Evolutionary conservation across 2,888 invertebrate species (phyloP).

Genomic region (Tetranychus piercei): DNA sequence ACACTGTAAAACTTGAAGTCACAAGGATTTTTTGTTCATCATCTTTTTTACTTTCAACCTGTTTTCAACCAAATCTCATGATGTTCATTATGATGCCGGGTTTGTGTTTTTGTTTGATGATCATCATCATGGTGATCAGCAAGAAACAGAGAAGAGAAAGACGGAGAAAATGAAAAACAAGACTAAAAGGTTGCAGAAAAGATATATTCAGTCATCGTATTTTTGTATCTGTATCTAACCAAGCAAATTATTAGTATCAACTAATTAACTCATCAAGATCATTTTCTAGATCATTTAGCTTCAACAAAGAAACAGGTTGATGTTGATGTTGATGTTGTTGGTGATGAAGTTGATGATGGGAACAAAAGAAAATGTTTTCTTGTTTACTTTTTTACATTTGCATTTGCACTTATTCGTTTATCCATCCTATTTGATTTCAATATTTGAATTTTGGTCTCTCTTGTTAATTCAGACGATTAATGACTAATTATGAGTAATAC

Average conservation of each 20-base stretch:
- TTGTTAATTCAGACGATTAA: neutral
- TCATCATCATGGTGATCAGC: neutral
- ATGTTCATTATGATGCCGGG: neutral
- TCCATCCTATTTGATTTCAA: neutral
- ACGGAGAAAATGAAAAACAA: neutral
- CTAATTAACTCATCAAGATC: neutral
- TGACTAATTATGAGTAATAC: neutral
- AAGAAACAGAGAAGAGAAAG: neutral
- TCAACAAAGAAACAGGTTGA: neutral
- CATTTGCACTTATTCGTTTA: neutral
- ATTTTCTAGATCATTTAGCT: neutral
- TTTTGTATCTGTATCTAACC: neutral
- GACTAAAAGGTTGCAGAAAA: neutral
- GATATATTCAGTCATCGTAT: neutral
- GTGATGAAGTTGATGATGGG: neutral
- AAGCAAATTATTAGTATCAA: neutral
- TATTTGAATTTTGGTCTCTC: neutral
- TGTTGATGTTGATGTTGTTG: neutral
- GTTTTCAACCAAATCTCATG: neutral
- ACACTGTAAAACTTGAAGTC: neutral
- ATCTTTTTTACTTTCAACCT: neutral
- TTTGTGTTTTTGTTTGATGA: neutral
- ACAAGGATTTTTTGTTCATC: neutral
- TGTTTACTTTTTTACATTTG: neutral
- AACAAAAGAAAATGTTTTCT: neutral